phyloP scores from a whole-genome alignment of 2,888 invertebrate genomes.

The Brachyopa scutellaris region DNA sequence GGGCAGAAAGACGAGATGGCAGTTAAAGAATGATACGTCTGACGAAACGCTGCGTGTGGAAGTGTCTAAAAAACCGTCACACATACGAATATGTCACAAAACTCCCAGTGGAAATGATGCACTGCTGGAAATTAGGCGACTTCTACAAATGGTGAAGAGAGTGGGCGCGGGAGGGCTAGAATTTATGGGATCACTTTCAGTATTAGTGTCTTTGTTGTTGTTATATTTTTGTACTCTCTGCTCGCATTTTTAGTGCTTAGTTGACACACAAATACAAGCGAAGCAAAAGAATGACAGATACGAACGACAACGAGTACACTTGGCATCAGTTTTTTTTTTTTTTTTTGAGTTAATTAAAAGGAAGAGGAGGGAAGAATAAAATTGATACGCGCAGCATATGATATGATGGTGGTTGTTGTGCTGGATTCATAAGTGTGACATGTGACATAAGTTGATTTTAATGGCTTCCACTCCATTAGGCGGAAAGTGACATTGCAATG shows the following conservation, averaged over 20 bases:
- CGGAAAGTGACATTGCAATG: constrained; percentile 53
- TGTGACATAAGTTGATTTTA: constrained; percentile 61
- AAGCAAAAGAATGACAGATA: background rate
- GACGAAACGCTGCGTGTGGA: constrained; percentile 15
- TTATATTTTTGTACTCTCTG: background rate
- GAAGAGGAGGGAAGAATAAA: constrained; percentile 41
- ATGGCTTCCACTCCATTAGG: constrained; percentile 57
- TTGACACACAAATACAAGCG: constrained; percentile 26
- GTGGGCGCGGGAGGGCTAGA: constrained; percentile 43
- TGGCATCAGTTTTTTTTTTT: constrained; percentile 49
- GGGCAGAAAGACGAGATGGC: constrained; percentile 20
- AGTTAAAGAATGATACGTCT: constrained; percentile 40
- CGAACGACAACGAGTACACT: constrained; percentile 6
- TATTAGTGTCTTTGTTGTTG: constrained; percentile 27
- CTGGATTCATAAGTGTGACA: constrained; percentile 56
- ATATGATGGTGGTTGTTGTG: constrained; percentile 36
- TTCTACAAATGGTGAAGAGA: too few species aligned
- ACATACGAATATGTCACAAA: constrained; percentile 35
- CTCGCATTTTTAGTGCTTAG: constrained; percentile 48
- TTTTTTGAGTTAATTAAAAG: constrained; percentile 61
- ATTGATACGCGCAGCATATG: constrained; percentile 27
- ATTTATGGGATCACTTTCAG: constrained; percentile 55
- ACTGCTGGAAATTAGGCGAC: background rate
- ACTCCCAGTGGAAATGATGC: constrained; percentile 26
- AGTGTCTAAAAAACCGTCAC: constrained; percentile 32